Percentiles rank a stretch among this genome's conserved stretches.
These are phyloP conservation scores for Lathronympha strigana DNA, from an alignment of 2,888 invertebrate genomes.

Conservation along the genomic window DNA sequence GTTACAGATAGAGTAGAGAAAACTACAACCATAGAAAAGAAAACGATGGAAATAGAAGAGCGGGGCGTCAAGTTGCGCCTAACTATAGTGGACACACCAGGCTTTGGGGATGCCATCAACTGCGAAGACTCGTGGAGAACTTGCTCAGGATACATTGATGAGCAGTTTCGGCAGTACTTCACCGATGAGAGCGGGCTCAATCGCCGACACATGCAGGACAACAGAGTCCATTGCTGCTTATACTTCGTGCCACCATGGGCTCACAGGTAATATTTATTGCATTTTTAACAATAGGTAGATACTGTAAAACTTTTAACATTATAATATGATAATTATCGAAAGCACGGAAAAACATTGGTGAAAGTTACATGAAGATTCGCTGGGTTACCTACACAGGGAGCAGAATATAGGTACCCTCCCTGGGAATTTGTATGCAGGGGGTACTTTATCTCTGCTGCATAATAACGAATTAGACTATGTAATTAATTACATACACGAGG, in stretches of 20 bases:
- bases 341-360: no score
- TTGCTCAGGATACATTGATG: slow-evolving; percentile 96
- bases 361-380: no score
- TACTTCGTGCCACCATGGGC: slow-evolving; percentile 98
- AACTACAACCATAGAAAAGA: slow-evolving; percentile 89
- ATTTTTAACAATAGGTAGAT: neutral
- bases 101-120: slow-evolving; percentile 96
- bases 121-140: slow-evolving; percentile 97
- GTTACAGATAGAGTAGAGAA: slow-evolving; percentile 86
- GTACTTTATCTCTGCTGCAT: no score
- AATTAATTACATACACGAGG: neutral
- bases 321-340: no score
- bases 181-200: slow-evolving; percentile 98
- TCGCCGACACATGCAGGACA: slow-evolving; percentile 97
- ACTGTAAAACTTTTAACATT: no score
- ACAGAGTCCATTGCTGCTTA: slow-evolving; percentile 97
- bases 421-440: no score
- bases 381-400: no score
- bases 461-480: no score
- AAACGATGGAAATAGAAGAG: slow-evolving; percentile 97
- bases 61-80: slow-evolving; percentile 94
- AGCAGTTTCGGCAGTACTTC: slow-evolving; percentile 93
- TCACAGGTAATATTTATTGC: slow-evolving; percentile 88
- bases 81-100: slow-evolving; percentile 98
- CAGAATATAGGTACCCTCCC: no score